Evolutionary conservation across 2,113 vertebrate genomes (phyloP).

Genomic region (Phalacrocorax aristotelis): DNA sequence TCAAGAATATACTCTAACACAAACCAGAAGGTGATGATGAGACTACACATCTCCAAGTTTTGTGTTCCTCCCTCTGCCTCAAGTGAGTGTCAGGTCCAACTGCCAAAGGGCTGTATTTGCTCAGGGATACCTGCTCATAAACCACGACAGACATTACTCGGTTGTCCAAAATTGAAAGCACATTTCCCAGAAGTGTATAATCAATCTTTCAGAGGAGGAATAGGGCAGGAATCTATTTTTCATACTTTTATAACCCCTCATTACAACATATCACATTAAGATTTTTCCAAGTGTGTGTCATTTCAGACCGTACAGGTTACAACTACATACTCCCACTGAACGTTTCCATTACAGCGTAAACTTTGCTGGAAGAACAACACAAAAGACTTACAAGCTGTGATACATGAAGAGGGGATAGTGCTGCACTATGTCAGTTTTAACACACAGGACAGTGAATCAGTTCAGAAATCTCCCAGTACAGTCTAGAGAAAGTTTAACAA

Average conservation of each 20-base stretch:
- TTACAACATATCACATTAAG: neutral
- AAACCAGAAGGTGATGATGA: neutral
- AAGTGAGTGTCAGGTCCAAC: neutral
- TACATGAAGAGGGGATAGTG: neutral
- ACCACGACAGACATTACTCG: fast-evolving
- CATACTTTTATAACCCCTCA: neutral
- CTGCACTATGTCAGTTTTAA: neutral
- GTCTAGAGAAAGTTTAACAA: neutral
- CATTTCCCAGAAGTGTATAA: neutral
- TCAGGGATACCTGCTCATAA: neutral
- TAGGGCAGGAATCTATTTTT: neutral
- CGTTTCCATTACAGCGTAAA: neutral
- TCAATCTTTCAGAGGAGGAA: neutral
- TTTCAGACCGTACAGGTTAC: neutral
- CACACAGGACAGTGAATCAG: neutral
- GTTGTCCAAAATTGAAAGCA: neutral
- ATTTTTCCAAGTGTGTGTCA: neutral
- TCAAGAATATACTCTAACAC: neutral
- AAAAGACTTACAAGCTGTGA: neutral
- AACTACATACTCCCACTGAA: neutral
- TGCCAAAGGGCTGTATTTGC: neutral
- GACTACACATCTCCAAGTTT: neutral
- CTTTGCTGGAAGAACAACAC: neutral
- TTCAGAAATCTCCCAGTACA: neutral
- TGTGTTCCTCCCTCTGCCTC: neutral